Conservation (phyloP, 2,797 vertebrate genomes). For the Acrossocheilus fasciatus region DNA sequence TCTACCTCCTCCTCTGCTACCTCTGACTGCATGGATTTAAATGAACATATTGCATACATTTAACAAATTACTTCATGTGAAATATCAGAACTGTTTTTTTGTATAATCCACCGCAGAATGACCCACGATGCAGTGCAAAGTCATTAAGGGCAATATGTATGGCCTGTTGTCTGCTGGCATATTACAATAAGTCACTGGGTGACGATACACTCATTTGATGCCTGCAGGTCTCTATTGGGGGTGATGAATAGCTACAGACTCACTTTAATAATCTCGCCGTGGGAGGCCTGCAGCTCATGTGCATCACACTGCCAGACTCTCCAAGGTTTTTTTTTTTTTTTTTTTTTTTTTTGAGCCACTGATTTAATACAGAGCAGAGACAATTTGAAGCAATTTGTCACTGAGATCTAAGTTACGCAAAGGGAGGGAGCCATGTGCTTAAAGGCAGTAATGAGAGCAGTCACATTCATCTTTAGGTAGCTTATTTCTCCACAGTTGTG, state of each 20-base stretch:
- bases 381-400: slow-evolving; percentile 64
- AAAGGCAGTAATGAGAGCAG: slow-evolving; percentile 57
- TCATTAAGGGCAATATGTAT: slow-evolving; percentile 53
- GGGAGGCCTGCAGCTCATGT: slow-evolving; percentile 61
- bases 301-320: slow-evolving; percentile 39
- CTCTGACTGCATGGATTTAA: slow-evolving; percentile 73
- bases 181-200: slow-evolving; percentile 51
- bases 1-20: not conserved
- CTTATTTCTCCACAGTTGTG: slow-evolving; percentile 58
- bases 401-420: slow-evolving; percentile 42
- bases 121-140: slow-evolving; percentile 11
- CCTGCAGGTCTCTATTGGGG: slow-evolving; percentile 57
- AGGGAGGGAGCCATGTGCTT: slow-evolving; percentile 46
- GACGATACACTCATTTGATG: slow-evolving; percentile 52
- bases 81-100: slow-evolving; percentile 34
- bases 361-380: slow-evolving; percentile 56
- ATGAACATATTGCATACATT: slow-evolving; percentile 42
- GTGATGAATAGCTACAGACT: slow-evolving; percentile 66
- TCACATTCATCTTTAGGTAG: slow-evolving; percentile 60
- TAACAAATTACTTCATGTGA: slow-evolving; percentile 22
- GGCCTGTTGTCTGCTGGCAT: slow-evolving; percentile 44
- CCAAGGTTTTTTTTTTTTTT: slow-evolving; percentile 45
- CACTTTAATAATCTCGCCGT: slow-evolving; percentile 63
- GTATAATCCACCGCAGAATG: slow-evolving; percentile 27
- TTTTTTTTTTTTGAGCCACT: slow-evolving; percentile 34